Conservation (phyloP, 2,113 vertebrate genomes). For the Natator depressus region DNA sequence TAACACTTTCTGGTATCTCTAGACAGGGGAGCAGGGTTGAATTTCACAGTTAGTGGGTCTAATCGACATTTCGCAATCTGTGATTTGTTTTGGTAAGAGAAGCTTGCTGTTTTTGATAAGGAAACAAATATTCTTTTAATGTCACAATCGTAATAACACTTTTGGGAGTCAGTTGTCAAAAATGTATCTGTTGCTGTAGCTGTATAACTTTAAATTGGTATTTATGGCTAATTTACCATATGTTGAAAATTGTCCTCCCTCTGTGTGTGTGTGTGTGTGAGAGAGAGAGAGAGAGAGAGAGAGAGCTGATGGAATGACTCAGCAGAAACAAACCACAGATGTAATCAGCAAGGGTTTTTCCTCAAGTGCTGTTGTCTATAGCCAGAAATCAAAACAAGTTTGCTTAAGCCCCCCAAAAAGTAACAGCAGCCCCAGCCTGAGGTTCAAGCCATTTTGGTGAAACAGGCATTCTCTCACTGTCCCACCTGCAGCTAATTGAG, state of each 20-base stretch:
- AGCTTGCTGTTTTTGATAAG: neutral
- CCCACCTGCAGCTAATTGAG: neutral
- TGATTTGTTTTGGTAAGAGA: neutral
- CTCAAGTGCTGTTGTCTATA: neutral
- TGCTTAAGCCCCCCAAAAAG: neutral
- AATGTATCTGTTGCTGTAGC: neutral
- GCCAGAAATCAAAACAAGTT: neutral
- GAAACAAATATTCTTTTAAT: neutral
- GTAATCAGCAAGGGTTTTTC: neutral
- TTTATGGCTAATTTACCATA: fast-evolving
- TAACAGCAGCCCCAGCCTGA: neutral
- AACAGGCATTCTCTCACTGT: neutral
- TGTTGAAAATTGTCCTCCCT: neutral
- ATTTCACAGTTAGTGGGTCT: neutral
- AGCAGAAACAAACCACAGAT: neutral
- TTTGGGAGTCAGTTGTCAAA: neutral
- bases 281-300: too few relatives aligned
- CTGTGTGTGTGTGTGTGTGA: too few relatives aligned
- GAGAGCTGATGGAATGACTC: neutral
- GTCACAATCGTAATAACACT: neutral
- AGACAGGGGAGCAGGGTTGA: neutral
- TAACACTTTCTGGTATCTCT: neutral
- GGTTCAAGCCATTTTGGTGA: neutral
- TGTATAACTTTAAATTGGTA: neutral
- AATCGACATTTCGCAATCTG: neutral